Conservation (phyloP, 2,888 invertebrate species). For the Rhabditoides inermis region DNA sequence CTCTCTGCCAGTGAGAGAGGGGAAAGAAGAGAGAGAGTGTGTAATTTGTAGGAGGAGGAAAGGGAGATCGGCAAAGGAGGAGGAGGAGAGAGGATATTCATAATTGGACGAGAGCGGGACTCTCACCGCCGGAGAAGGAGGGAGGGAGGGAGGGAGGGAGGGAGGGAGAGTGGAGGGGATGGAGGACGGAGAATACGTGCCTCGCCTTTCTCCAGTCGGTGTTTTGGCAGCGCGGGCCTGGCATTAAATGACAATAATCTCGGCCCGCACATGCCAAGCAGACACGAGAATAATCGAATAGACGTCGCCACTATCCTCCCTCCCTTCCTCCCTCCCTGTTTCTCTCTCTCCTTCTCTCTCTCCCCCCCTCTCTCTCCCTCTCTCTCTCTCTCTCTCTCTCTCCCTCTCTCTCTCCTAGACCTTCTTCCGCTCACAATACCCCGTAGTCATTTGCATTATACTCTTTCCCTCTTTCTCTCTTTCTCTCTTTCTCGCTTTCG, state of each 20-base stretch:
- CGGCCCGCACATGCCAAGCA: no score
- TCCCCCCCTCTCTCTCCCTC: neutral
- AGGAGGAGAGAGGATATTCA: neutral
- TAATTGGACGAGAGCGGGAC: neutral
- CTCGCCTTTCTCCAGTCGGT: no score
- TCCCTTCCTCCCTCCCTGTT: neutral
- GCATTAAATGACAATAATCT: no score
- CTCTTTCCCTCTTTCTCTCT: neutral
- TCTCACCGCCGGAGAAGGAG: neutral
- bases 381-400: slow-evolving; percentile 1
- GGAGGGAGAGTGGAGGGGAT: no score
- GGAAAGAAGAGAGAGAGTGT: no score
- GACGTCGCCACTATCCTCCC: no score
- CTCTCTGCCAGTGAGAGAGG: no score
- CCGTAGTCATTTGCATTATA: neutral
- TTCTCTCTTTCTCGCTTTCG: neutral
- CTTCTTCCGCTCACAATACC: neutral
- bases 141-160: neutral
- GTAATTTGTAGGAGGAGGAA: neutral
- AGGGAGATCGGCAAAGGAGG: neutral
- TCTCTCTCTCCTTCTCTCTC: neutral
- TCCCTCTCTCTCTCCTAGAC: neutral
- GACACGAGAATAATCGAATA: no score
- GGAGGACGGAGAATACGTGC: no score
- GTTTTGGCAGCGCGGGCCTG: no score